Evolutionary conservation across 2,888 invertebrate species (phyloP).

Genomic region (Agelastica alni): DNA sequence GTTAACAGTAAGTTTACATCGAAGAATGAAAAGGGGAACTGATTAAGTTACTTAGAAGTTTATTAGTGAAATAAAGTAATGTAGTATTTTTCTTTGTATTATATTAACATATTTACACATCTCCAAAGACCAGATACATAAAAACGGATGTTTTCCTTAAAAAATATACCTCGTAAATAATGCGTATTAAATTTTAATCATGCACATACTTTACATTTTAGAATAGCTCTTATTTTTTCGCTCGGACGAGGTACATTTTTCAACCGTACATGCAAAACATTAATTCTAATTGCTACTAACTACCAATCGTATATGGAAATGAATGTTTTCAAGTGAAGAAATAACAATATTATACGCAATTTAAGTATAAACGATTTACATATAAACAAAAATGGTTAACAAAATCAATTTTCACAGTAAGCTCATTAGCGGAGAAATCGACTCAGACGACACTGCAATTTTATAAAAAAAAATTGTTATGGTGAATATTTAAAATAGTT

Average conservation of each 20-base stretch:
- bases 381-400: too few relatives aligned
- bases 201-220: background rate
- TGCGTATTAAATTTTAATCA: background rate
- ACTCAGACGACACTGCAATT: too few relatives aligned
- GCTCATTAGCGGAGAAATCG: background rate
- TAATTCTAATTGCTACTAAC: constrained; percentile 24
- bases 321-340: constrained; percentile 32
- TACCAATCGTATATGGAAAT: constrained; percentile 24
- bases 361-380: constrained; percentile 21
- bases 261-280: constrained; percentile 29
- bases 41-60: too few relatives aligned
- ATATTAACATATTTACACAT: too few relatives aligned
- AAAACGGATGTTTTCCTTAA: background rate
- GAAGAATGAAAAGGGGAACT: too few relatives aligned
- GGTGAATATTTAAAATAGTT: too few relatives aligned
- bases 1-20: too few relatives aligned
- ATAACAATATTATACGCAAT: constrained; percentile 35
- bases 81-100: too few relatives aligned
- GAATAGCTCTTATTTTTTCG: background rate
- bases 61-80: too few relatives aligned
- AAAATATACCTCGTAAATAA: background rate
- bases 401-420: constrained; percentile 10
- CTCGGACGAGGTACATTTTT: constrained; percentile 10
- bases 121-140: background rate
- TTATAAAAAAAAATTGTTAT: too few relatives aligned